Evolutionary conservation across 2,888 invertebrate species (phyloP), one percentile per base, ranked within the genome.

Genomic region (Dyspetes luteomarginatus): DNA sequence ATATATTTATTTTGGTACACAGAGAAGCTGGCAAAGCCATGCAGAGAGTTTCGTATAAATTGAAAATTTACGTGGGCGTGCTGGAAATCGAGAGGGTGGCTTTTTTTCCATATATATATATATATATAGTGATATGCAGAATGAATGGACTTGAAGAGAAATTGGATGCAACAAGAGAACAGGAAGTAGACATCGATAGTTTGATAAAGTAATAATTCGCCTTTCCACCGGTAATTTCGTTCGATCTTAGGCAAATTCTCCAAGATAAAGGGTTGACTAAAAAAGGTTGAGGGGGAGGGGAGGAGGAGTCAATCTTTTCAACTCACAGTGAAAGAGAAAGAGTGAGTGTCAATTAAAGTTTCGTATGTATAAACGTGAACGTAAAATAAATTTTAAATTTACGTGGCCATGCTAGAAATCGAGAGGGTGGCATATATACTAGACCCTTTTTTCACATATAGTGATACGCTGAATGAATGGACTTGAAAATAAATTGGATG

Each of bases 21-120:
- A 68, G 60, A 50, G 36, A 19, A 60, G 52, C 45, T 41, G 55
- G 64, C 55, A 79, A 64, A 64, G 73, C 64, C n/a, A n/a, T n/a
- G n/a, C n/a, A n/a, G 64, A 55, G 71, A 80, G 71, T 80, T 80
- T 43, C 76, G 71, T 72, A 80, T 80, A 80, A 80, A 80, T n/a
- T n/a, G n/a, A n/a, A n/a, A n/a, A n/a, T 80, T 80, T 67, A 24
- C 58, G 67, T 68, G 72, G 76, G 80, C 67, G 80, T 80, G 62
- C 45, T 67, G 52, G 52, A 28, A 76, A 72, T 67, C 67, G 76
- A 45, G 45, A 45, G 69, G 65, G 75, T 60, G 52, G 56, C 45
- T 58, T 64, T 22, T 15, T 30, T 22, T 12, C 58, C 28, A 30
- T 26, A 60, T 24, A 45, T 30, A 45, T 17, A 17, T 48, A 5